Conservation (phyloP, 2,113 vertebrate species). For the Nipponia nippon region DNA sequence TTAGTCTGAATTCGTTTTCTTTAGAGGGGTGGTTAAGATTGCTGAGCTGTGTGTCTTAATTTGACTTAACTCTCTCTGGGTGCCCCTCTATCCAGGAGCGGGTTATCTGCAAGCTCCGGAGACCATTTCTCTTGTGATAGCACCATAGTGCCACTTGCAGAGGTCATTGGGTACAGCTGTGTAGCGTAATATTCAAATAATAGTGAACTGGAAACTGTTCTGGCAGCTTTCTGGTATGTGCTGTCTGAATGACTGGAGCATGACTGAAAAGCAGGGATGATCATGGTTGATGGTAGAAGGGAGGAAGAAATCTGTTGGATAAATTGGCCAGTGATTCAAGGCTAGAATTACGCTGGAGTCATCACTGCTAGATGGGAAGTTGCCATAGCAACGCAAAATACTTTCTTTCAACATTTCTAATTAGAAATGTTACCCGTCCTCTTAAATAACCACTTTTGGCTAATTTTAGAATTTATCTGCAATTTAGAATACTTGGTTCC, state of each 20-base stretch:
- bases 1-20: background rate
- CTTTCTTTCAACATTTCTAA: background rate
- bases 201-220: background rate
- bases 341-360: background rate
- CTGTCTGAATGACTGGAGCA: background rate
- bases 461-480: background rate
- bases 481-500: background rate
- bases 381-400: conserved; percentile 23
- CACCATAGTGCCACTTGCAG: background rate
- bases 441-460: background rate
- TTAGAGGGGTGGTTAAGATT: background rate
- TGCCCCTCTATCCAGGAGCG: background rate
- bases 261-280: background rate
- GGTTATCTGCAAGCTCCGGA: background rate
- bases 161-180: background rate
- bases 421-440: background rate
- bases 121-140: background rate
- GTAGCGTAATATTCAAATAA: background rate
- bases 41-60: background rate
- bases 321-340: background rate
- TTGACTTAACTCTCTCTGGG: background rate
- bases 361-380: background rate
- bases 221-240: background rate
- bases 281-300: background rate
- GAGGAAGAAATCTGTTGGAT: background rate